phyloP scores from a whole-genome alignment of 2,888 invertebrate genomes.

The Xestia ashworthii region DNA sequence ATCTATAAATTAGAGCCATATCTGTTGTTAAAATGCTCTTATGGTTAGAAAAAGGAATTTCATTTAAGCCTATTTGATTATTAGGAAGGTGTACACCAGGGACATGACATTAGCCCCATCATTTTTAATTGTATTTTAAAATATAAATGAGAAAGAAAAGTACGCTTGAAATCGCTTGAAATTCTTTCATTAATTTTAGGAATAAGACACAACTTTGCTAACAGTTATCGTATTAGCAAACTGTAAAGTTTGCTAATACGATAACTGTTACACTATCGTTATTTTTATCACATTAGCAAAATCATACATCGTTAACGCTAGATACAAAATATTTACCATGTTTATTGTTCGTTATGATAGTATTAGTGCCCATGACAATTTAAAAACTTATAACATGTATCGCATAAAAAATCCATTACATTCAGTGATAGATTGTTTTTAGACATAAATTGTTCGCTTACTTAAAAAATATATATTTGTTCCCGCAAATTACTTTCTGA shows the following conservation, averaged over 20 bases:
- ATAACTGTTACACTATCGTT: not conserved
- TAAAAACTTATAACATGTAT: not conserved
- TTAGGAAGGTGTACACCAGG: constrained; percentile 7
- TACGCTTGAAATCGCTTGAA: not conserved
- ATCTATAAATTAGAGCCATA: not conserved
- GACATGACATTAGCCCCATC: not conserved
- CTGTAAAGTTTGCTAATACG: no score
- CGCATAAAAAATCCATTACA: not conserved
- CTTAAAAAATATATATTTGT: not conserved
- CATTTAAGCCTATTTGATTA: not conserved
- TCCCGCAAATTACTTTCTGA: not conserved
- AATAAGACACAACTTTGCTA: not conserved
- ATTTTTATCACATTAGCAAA: not conserved
- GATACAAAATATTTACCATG: no score
- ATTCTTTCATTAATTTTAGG: not conserved
- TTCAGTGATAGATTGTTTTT: not conserved
- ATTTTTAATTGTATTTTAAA: not conserved
- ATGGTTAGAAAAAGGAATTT: not conserved
- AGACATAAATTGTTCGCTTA: not conserved
- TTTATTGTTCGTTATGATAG: no score
- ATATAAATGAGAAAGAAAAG: not conserved
- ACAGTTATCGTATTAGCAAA: not conserved
- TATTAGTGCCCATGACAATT: no score
- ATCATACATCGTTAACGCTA: no score
- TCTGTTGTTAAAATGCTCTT: not conserved